These are phyloP conservation scores for Typhlomys cinereus DNA, from an alignment of 2,113 vertebrate species.

Conservation along the genomic window DNA sequence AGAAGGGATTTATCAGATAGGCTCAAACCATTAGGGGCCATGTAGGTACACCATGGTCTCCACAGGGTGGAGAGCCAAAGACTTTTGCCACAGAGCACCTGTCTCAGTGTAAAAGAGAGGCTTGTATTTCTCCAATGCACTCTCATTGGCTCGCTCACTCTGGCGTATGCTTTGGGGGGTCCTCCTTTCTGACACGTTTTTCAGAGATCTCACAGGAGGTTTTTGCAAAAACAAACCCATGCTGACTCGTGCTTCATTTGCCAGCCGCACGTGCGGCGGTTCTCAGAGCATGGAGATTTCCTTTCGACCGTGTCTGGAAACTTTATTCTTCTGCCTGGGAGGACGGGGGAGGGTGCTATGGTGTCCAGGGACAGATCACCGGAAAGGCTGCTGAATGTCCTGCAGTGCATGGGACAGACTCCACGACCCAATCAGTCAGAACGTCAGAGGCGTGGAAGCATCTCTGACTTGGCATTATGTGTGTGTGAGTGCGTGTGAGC, in stretches of 20 bases:
- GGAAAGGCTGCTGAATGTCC: background rate
- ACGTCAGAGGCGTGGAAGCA: background rate
- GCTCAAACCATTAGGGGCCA: background rate
- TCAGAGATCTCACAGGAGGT: background rate
- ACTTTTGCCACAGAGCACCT: background rate
- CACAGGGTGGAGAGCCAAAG: background rate
- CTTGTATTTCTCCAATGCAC: background rate
- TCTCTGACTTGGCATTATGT: background rate
- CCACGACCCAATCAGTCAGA: background rate
- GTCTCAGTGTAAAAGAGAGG: background rate
- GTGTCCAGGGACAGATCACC: background rate
- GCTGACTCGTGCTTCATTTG: background rate
- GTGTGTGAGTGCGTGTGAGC: no score
- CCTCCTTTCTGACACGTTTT: background rate
- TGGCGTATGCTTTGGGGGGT: fast-evolving
- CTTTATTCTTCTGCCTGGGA: background rate
- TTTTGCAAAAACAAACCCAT: background rate
- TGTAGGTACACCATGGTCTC: background rate
- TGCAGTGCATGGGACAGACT: background rate
- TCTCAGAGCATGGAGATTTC: background rate
- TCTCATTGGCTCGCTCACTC: background rate
- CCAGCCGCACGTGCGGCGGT: background rate
- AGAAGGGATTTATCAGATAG: background rate
- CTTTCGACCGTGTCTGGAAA: background rate
- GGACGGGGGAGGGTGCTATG: background rate